phyloP scores from a whole-genome alignment of 2,113 vertebrate species.

The Oriolus oriolus region DNA sequence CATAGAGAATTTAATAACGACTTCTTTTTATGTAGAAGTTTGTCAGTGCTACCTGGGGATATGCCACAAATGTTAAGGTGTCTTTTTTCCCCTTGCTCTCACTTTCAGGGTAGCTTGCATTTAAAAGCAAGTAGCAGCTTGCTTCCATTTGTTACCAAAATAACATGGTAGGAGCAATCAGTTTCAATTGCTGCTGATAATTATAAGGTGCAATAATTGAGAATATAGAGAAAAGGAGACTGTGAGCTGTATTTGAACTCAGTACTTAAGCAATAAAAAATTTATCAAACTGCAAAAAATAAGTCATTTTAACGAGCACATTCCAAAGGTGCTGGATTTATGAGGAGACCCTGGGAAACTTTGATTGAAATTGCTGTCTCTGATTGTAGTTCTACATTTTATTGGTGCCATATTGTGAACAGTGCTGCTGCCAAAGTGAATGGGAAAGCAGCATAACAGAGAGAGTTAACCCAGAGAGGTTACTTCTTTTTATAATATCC shows the following conservation, averaged over 20 bases:
- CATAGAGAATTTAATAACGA: neutral
- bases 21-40: neutral
- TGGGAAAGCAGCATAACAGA: constrained; percentile 4
- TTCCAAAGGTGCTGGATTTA: constrained; percentile 72
- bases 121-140: constrained; percentile 45
- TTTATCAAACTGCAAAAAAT: constrained; percentile 65
- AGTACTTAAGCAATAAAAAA: constrained; percentile 66
- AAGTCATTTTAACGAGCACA: constrained; percentile 69
- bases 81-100: neutral
- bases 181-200: constrained; percentile 57
- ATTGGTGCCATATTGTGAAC: constrained; percentile 66
- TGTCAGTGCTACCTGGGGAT: neutral
- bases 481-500: constrained; percentile 12
- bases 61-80: neutral
- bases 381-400: constrained; percentile 65
- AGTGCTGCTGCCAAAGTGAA: constrained; percentile 49
- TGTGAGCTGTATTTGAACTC: constrained; percentile 60
- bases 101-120: neutral
- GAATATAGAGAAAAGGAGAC: constrained; percentile 33
- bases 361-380: constrained; percentile 66
- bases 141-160: constrained; percentile 57
- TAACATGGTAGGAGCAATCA: constrained; percentile 24
- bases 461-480: constrained; percentile 40
- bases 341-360: constrained; percentile 66
- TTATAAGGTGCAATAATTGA: constrained; percentile 59